Evolutionary conservation across 2,797 vertebrate genomes (phyloP), one percentile per base, ranked within the genome.

Genomic region (Hypotaenidia okinawae): DNA sequence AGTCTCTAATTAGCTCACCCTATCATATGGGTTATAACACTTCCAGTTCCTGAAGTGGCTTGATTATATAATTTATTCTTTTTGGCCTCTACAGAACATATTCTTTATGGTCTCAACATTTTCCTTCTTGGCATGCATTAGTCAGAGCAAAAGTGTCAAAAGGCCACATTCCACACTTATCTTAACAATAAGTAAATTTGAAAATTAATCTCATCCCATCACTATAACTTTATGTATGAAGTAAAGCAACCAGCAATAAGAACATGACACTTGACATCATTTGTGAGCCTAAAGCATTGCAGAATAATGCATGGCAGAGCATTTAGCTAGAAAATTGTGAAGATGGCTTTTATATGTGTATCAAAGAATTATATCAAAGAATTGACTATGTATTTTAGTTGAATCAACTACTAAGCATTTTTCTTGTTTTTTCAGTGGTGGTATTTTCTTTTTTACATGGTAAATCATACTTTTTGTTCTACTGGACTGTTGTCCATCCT

Each of bases 1-100:
- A 94, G 41, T 91, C 66, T 88, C 41, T 78, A 88, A 75, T 89
- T 94, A 91, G 68, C 83, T 94, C 68, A 69, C 51, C 33, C 74
- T 87, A 22, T 88, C 69, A 35, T 51, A 43, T 49, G 66, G 55
- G 22, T 78, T 94, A 43, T 21, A 86, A 39, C 51, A 67, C 3
- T 9, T 81, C 25, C 45, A 72, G 15, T 64, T 94, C 33, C 27
- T 81, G 28, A 87, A 84, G 43, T 55, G 10, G 2, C 45, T 79
- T 79, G 37, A n/a, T 90, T 94, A 55, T 59, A 6, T 74, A 83
- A 86, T 6, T 8, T 64, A 52, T 72, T 45, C 49, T 58, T 58
- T 80, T 45, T 70, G 59, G 24, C 52, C 33, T 68, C 39, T 61
- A 24, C 17, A 21, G 59, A 43, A 77, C 33, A 22, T 57, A 58